Evolutionary conservation across 2,797 vertebrate genomes (phyloP), one percentile per base, ranked within the genome.

Genomic region (Leptoclinus maculatus): DNA sequence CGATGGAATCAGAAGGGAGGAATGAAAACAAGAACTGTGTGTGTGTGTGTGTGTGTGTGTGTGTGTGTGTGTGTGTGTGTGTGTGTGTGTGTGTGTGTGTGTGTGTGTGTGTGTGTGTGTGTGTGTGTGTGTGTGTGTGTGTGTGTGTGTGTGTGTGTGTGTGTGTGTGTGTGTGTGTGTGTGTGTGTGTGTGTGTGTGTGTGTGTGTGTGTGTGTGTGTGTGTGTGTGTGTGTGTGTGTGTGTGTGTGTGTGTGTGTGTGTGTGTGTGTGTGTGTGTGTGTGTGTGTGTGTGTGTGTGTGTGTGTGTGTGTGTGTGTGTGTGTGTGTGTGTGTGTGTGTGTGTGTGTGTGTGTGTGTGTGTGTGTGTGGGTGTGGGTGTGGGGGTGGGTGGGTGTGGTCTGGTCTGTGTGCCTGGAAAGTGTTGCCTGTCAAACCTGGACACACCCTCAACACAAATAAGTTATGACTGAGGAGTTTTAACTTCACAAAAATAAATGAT

Each of bases 11-110:
- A 67, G 57, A 19, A 7, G 36, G 71, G 47, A 62, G 78, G 78
- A 84, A 85, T 75, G 56, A 89, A 91, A 88, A 89, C 76, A 85
- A 65, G 54, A 62, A 56, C 73, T 84, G 65, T 73, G 43, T 56
- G 25, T 70, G n/a, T 38, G 51, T 64, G 23, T 45, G 36, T 23
- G 59, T 23, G 38, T 39, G 38, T 41, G 59, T 25, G 32, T 36
- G 59, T 27, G n/a, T 10, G 36, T 39, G n/a, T 25, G 59, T 41
- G 59, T 41, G 17, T 73, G 43, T 51, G 25, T 66, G 25, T 36
- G 51, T 71, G 41, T 51, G 21, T 23, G 58, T n/a, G 34, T 60
- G 58, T 60, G 58, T 60, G 58, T 60, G 57, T 58, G 56, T 58
- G 56, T 58, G 57, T 59, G 19, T 60, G 58, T 45, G 62, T 29